Conservation (phyloP, 2,113 vertebrate species). For the Lipophrys pholis region DNA sequence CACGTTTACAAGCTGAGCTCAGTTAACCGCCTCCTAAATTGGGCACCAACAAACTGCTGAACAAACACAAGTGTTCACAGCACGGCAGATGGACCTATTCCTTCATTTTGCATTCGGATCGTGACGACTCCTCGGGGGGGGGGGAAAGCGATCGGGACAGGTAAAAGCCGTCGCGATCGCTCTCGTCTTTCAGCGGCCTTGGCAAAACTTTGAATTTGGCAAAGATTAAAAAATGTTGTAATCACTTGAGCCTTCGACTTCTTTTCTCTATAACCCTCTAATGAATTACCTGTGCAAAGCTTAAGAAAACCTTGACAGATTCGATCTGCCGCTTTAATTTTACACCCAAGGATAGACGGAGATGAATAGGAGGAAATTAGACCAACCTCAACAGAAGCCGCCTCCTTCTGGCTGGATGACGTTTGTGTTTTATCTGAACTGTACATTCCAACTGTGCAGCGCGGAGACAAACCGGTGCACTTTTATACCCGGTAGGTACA, state of each 20-base stretch:
- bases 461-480: constrained; percentile 29
- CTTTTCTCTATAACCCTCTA: constrained; percentile 2
- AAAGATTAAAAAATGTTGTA: constrained; percentile 39
- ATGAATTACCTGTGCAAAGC: constrained; percentile 17
- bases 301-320: constrained; percentile 30
- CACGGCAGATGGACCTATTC: neutral
- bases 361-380: constrained; percentile 29
- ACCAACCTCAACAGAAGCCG: constrained; percentile 12
- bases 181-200: constrained; percentile 16
- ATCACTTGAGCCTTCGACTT: neutral
- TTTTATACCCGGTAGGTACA: constrained; percentile 25
- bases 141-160: neutral
- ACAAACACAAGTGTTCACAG: neutral
- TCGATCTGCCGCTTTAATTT: constrained; percentile 10
- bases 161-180: neutral
- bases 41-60: neutral
- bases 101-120: neutral
- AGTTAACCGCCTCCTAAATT: neutral
- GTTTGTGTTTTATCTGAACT: constrained; percentile 15
- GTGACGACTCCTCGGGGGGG: neutral
- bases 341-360: neutral
- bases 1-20: constrained; percentile 3
- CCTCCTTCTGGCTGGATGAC: constrained; percentile 24
- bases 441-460: constrained; percentile 25
- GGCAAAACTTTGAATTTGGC: constrained; percentile 24